A percentile compares a stretch with the other conserved stretches of the same genome.
These are phyloP conservation scores for Zoanthus sociatus DNA, from an alignment of 92 coral and sea anemone genomes.

Conservation along the genomic window DNA sequence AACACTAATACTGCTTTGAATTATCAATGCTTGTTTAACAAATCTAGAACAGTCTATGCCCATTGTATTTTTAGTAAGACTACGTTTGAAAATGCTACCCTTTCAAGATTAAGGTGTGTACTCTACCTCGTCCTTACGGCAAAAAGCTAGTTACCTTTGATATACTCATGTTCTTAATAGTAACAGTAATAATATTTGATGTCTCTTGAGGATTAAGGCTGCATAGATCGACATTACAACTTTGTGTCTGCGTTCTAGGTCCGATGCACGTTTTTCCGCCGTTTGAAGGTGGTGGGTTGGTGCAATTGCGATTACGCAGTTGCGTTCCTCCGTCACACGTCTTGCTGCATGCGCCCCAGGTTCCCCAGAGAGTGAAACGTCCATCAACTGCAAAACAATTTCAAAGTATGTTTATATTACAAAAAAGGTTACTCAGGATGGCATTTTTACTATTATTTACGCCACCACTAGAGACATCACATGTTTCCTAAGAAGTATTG, in stretches of 20 bases:
- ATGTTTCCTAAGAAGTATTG: no score
- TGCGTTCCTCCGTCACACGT: conserved; percentile 35
- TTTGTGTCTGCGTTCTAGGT: conserved; percentile 1
- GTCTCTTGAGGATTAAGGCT: background rate
- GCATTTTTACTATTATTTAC: no score
- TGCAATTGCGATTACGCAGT: conserved; percentile 28
- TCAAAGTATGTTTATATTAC: background rate
- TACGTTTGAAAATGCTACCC: no score
- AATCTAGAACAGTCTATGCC: no score
- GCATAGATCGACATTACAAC: conserved; percentile 20
- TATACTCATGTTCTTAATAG: conserved; percentile 21
- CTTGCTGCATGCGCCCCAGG: conserved; percentile 14
- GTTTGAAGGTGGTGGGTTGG: conserved; percentile 40
- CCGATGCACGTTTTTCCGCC: conserved; percentile 29
- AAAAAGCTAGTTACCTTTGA: background rate
- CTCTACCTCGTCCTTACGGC: background rate
- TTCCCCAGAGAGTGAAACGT: conserved; percentile 20
- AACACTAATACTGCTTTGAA: no score
- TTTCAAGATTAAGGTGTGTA: background rate
- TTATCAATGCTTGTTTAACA: no score
- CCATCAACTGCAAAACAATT: conserved; percentile 1
- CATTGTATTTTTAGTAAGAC: no score
- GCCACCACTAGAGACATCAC: no score
- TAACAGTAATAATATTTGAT: conserved; percentile 9
- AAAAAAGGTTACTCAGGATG: background rate